phyloP scores from a whole-genome alignment of 2,888 invertebrate genomes.

The Zaprionus bogoriensis region DNA sequence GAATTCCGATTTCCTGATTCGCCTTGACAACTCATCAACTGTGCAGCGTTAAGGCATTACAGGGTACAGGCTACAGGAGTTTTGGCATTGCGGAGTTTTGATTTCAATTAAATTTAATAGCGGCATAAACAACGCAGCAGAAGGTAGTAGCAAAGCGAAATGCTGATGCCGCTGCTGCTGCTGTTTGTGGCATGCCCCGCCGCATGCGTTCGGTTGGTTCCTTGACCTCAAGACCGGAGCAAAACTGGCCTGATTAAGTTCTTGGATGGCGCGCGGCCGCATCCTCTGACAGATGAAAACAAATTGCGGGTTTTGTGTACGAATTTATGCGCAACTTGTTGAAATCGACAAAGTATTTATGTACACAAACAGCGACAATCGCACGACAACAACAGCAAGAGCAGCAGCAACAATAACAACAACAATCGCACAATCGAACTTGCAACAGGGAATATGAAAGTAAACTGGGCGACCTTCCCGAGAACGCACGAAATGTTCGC shows the following conservation, averaged over 20 bases:
- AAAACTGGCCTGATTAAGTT: slow-evolving; percentile 69
- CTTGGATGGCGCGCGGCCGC: slow-evolving; percentile 41
- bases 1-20: background rate
- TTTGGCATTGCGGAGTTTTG: slow-evolving; percentile 58
- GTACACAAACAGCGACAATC: background rate
- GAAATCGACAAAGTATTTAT: slow-evolving; percentile 24
- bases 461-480: slow-evolving; percentile 81
- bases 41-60: background rate
- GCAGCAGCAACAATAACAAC: slow-evolving; percentile 5
- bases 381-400: background rate
- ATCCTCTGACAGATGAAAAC: slow-evolving; percentile 68
- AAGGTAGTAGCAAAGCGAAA: slow-evolving; percentile 30
- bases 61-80: slow-evolving; percentile 43
- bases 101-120: slow-evolving; percentile 78
- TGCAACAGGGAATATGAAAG: slow-evolving; percentile 76
- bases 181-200: slow-evolving; percentile 20
- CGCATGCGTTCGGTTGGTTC: slow-evolving; percentile 45
- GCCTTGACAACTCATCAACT: slow-evolving; percentile 1
- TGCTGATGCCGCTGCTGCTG: too few relatives aligned
- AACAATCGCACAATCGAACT: slow-evolving; percentile 10
- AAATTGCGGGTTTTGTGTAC: slow-evolving; percentile 76
- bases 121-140: slow-evolving; percentile 64
- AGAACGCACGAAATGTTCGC: slow-evolving; percentile 68
- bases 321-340: slow-evolving; percentile 69
- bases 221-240: slow-evolving; percentile 55